These are phyloP conservation scores for Aspidiotus rigidus DNA, from an alignment of 2,888 invertebrate species.

Conservation along the genomic window DNA sequence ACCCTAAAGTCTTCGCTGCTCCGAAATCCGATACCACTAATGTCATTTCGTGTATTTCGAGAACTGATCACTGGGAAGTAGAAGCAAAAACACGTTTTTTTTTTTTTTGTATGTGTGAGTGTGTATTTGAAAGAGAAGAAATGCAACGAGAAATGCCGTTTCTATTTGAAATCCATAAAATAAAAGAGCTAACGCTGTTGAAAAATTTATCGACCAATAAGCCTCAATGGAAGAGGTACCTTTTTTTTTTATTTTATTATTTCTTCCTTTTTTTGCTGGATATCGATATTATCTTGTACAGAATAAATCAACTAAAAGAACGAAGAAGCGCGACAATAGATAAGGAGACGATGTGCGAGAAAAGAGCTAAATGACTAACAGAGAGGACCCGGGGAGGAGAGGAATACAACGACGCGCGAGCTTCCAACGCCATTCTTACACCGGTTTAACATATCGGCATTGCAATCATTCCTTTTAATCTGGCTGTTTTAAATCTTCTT, in stretches of 20 bases:
- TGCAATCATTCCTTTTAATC: constrained; percentile 29
- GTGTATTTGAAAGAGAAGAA: neutral
- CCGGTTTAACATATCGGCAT: constrained; percentile 24
- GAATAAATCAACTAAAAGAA: neutral
- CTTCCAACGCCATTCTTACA: constrained; percentile 26
- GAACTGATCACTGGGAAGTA: too few species aligned
- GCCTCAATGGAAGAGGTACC: neutral
- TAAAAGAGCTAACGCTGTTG: neutral
- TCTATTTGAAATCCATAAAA: neutral
- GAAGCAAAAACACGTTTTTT: neutral
- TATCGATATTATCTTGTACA: neutral
- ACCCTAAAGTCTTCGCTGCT: too few species aligned
- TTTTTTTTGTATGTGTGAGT: neutral
- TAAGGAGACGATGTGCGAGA: neutral
- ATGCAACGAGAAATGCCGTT: neutral
- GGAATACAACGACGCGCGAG: constrained; percentile 21
- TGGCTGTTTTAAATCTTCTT: constrained; percentile 28
- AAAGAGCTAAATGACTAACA: neutral
- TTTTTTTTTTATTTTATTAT: too few species aligned
- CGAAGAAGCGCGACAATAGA: neutral
- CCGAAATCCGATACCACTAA: too few species aligned
- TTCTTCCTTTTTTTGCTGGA: neutral
- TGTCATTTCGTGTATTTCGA: too few species aligned
- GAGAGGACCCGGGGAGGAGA: neutral
- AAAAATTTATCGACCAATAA: constrained; percentile 2